A percentile compares a stretch with the other conserved stretches of the same genome.
Evolutionary conservation across 2,888 invertebrate genomes (phyloP).

Genomic region (Ophion ellenae): DNA sequence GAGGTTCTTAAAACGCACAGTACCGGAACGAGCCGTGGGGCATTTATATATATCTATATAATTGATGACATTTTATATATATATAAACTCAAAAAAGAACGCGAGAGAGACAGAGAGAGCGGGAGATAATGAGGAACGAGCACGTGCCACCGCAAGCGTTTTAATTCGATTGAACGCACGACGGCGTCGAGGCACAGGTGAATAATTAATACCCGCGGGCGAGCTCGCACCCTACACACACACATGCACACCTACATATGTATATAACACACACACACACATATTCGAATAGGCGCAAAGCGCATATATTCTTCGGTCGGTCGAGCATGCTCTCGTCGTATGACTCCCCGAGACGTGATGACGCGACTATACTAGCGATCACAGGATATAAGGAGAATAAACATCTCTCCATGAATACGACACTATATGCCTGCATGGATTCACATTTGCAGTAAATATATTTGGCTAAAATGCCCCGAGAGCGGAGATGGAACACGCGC

Average conservation of each 20-base stretch:
- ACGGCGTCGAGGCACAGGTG: conserved; percentile 41
- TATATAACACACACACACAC: not conserved
- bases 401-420: not conserved
- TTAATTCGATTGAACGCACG: conserved; percentile 53
- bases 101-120: not conserved
- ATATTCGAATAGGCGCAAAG: too few species aligned
- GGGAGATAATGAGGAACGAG: not conserved
- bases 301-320: too few species aligned
- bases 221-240: conserved; percentile 13
- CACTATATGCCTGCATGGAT: not conserved
- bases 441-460: conserved; percentile 20
- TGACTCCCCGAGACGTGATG: conserved; percentile 56
- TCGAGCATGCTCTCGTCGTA: conserved; percentile 10
- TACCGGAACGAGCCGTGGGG: too few species aligned
- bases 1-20: too few species aligned
- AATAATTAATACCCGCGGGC: conserved; percentile 57
- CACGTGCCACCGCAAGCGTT: conserved; percentile 38
- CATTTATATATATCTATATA: too few species aligned
- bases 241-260: conserved; percentile 8
- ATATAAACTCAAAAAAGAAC: not conserved
- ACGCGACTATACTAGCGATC: conserved; percentile 46
- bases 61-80: too few species aligned
- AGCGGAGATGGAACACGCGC: not conserved
- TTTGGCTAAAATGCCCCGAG: not conserved
- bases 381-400: conserved; percentile 47